Percentiles rank a stretch among this genome's conserved stretches.
These are phyloP conservation scores for Nyctibius bracteatus DNA, from an alignment of 2,113 vertebrate species.

Conservation along the genomic window DNA sequence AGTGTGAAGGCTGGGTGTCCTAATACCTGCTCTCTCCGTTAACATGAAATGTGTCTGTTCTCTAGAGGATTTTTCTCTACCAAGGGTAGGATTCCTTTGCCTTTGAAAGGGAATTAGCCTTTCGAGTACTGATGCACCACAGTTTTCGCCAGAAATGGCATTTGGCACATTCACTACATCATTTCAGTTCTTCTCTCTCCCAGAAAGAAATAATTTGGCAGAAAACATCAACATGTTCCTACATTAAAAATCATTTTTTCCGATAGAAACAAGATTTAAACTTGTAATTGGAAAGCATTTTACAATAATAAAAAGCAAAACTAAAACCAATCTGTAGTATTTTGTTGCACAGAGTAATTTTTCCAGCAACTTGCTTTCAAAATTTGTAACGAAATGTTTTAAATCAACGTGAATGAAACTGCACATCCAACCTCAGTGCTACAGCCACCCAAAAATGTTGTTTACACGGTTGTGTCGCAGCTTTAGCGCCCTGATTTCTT, in stretches of 20 bases:
- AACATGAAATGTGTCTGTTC: not conserved
- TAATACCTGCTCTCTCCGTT: not conserved
- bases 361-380: not conserved
- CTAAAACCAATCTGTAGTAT: not conserved
- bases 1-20: not conserved
- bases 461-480: conserved; percentile 3
- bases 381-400: not conserved
- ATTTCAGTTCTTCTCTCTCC: not conserved
- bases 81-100: not conserved
- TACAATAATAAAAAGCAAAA: not conserved
- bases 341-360: not conserved
- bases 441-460: not conserved
- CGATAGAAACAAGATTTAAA: not conserved
- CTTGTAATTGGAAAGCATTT: not conserved
- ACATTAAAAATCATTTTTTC: not conserved
- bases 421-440: not conserved
- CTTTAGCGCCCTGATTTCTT: not conserved
- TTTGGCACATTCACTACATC: not conserved
- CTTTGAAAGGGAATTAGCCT: not conserved
- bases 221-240: not conserved
- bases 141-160: not conserved
- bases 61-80: not conserved
- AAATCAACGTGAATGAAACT: not conserved
- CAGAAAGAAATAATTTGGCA: not conserved
- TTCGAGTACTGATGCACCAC: not conserved